Evolutionary conservation across 2,797 vertebrate genomes (phyloP), one percentile per base, ranked within the genome.

Genomic region (Rhinoraja longicauda): DNA sequence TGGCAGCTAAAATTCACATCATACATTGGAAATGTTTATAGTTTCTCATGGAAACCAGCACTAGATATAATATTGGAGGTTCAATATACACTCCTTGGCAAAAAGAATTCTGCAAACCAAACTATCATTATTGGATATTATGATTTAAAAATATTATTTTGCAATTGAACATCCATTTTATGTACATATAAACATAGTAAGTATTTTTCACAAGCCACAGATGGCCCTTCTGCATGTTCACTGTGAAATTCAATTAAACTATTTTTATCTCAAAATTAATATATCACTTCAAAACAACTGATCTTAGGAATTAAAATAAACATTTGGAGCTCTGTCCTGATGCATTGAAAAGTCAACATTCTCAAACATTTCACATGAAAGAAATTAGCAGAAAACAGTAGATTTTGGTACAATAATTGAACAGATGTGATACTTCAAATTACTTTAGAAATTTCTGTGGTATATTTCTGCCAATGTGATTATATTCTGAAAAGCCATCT

Each of bases 241-340:
- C 90, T 73, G 39, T 91, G 36, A 91, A 73, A 53, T 91, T 91
- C 67, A 3, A 53, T 45, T 91, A 70, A 91, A 91, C 36, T 72
- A 91, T 72, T 91, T 91, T 45, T 45, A 91, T 39, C 64, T 45
- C 88, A 39, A 72, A 67, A 91, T 72, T 91, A 91, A 26, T 70
- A 4, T 45, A 70, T 39, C 64, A 29, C 39, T 72, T 91, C 53
- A 91, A 73, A 36, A 73, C 26, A 72, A 53, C 10, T 4, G 1
- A 53, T 67, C 29, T 84, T 73, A 13, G 36, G 45, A 39, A 73
- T 53, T 12, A 29, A 91, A 73, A 32, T 4, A 79, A 36, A 53
- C 64, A 73, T 12, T 91, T 73, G 24, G 9, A 39, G 90, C 21
- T 32, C 29, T 64, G 59, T 29, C 6, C 12, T 9, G 45, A 88